phyloP scores from a whole-genome alignment of 2,888 invertebrate species.

The Acronicta aceris region DNA sequence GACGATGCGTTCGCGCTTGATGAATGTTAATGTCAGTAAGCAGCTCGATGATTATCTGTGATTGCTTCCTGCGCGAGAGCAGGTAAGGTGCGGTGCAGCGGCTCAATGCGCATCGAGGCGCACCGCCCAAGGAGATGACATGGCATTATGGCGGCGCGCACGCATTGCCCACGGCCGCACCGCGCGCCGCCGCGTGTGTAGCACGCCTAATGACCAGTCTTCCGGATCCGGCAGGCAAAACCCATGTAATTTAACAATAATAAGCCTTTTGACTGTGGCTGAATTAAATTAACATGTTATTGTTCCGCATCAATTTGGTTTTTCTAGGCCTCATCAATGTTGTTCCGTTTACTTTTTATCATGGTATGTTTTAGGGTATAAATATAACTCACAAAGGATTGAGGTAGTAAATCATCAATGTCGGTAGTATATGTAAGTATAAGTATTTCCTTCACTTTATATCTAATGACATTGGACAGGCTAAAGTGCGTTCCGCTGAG shows the following conservation, averaged over 20 bases:
- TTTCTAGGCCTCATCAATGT: neutral
- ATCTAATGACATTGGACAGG: constrained; percentile 66
- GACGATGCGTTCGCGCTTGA: constrained; percentile 53
- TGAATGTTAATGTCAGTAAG: constrained; percentile 64
- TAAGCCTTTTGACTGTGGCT: constrained; percentile 24
- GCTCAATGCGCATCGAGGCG: constrained; percentile 58
- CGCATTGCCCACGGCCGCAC: constrained; percentile 47
- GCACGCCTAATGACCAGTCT: constrained; percentile 48
- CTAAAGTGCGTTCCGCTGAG: constrained; percentile 66
- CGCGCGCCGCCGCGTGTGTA: constrained; percentile 34
- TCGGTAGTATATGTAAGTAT: neutral
- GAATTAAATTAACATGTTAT: constrained; percentile 37
- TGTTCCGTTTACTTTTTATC: constrained; percentile 15
- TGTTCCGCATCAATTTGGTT: constrained; percentile 9
- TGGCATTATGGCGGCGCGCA: constrained; percentile 26
- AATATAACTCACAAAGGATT: constrained; percentile 15
- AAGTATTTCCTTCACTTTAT: constrained; percentile 27
- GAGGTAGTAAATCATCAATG: constrained; percentile 12
- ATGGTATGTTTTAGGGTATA: constrained; percentile 1
- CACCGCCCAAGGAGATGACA: constrained; percentile 38
- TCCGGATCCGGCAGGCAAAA: constrained; percentile 60
- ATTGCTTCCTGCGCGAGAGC: constrained; percentile 69
- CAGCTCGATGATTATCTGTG: constrained; percentile 66
- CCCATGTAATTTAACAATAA: constrained; percentile 48
- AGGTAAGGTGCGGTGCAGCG: constrained; percentile 17